A percentile compares a stretch with the other conserved stretches of the same genome.
Evolutionary conservation across 2,797 vertebrate genomes (phyloP).

Genomic region (Acipenser transmontanus): DNA sequence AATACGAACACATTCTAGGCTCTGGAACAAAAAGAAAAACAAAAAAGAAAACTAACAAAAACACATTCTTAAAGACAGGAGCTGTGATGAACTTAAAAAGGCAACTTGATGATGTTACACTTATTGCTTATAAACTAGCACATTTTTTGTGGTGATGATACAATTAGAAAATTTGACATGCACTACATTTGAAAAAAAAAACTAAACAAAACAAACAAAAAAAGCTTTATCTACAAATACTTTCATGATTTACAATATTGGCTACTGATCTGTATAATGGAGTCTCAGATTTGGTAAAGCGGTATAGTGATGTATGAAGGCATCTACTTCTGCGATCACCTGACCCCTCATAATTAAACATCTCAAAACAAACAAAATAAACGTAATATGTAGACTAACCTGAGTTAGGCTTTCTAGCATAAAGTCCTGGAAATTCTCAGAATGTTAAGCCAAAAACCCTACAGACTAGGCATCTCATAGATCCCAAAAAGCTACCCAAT

Average conservation of each 20-base stretch:
- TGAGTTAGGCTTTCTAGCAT: slow-evolving; percentile 60
- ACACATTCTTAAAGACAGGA: slow-evolving; percentile 38
- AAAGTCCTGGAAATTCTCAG: slow-evolving; percentile 43
- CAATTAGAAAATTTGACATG: slow-evolving; percentile 68
- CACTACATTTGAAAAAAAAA: slow-evolving; percentile 56
- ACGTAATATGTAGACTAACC: slow-evolving; percentile 63
- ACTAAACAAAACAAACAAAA: slow-evolving; percentile 55
- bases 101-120: slow-evolving; percentile 76
- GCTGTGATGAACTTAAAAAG: slow-evolving; percentile 40
- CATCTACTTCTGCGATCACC: slow-evolving; percentile 63
- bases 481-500: slow-evolving; percentile 51
- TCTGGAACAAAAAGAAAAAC: slow-evolving; percentile 17
- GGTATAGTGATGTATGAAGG: slow-evolving; percentile 74
- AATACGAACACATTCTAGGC: neutral
- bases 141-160: slow-evolving; percentile 69
- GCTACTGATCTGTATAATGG: slow-evolving; percentile 61
- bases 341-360: slow-evolving; percentile 27
- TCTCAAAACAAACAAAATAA: slow-evolving; percentile 29
- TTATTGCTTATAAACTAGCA: slow-evolving; percentile 77
- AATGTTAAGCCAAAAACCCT: slow-evolving; percentile 34
- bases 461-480: slow-evolving; percentile 32
- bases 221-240: slow-evolving; percentile 68
- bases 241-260: slow-evolving; percentile 55
- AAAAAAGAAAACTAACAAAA: slow-evolving; percentile 35
- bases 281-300: slow-evolving; percentile 78